These are phyloP conservation scores for Ibidorhyncha struthersii DNA, from an alignment of 2,113 vertebrate genomes.

Conservation along the genomic window DNA sequence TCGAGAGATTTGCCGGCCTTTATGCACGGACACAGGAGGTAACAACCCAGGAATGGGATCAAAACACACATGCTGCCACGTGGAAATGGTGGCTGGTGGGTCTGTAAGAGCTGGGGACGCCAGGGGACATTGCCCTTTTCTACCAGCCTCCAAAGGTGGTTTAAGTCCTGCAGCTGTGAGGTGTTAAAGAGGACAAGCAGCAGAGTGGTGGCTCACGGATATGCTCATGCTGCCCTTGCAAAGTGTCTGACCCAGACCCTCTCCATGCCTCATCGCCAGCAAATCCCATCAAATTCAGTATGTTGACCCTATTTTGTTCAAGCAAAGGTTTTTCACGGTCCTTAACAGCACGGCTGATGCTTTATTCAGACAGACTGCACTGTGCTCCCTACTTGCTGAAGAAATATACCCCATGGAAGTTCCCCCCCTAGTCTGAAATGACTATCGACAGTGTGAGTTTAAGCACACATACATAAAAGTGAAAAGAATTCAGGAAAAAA, in stretches of 20 bases:
- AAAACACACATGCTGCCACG: not conserved
- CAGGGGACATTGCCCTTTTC: not conserved
- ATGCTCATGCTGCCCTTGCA: not conserved
- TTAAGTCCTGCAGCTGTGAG: not conserved
- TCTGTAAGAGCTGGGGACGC: not conserved
- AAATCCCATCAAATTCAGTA: not conserved
- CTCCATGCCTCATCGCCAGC: not conserved
- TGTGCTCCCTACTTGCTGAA: not conserved
- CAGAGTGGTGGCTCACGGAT: rapidly evolving
- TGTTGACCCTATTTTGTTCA: not conserved
- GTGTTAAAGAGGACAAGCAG: not conserved
- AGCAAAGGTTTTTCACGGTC: not conserved
- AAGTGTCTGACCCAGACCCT: not conserved
- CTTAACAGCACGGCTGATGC: not conserved
- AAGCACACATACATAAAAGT: not conserved
- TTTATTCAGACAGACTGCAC: not conserved
- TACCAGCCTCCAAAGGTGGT: not conserved
- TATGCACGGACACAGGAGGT: not conserved
- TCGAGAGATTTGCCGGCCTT: not conserved
- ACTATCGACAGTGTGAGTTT: not conserved
- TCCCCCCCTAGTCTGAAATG: not conserved
- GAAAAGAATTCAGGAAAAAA: not conserved
- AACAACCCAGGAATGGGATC: not conserved
- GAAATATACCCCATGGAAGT: not conserved
- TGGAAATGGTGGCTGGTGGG: not conserved